These are phyloP conservation scores for Pterostichus niger DNA, from an alignment of 2,888 invertebrate genomes.

Conservation along the genomic window DNA sequence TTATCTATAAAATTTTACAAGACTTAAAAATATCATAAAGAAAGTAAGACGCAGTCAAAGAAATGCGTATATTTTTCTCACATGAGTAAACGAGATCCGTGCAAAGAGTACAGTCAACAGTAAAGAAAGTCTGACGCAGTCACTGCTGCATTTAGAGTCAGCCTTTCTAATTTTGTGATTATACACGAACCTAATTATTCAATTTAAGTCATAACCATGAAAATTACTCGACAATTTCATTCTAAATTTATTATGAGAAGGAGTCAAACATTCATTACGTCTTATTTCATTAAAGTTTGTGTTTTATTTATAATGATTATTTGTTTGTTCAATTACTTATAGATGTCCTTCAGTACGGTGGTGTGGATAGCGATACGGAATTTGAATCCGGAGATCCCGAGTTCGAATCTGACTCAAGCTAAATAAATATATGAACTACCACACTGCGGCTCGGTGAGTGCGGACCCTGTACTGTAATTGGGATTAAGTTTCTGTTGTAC, in stretches of 20 bases:
- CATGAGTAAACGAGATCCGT: conserved; percentile 17
- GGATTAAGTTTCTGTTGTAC: too few species aligned
- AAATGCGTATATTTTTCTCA: conserved; percentile 9
- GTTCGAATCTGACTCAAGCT: too few species aligned
- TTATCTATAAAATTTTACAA: neutral
- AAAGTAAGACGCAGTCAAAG: neutral
- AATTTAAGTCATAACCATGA: conserved; percentile 26
- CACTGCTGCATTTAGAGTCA: neutral
- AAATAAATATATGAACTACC: too few species aligned
- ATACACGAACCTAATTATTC: conserved; percentile 8
- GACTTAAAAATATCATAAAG: neutral
- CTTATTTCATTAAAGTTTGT: too few species aligned
- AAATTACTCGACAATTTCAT: conserved; percentile 11
- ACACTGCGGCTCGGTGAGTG: too few species aligned
- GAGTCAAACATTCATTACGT: too few species aligned
- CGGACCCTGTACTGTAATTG: too few species aligned
- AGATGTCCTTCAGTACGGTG: too few species aligned
- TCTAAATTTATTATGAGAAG: neutral
- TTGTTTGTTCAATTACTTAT: too few species aligned
- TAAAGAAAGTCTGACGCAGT: conserved; percentile 5
- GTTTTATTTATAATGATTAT: too few species aligned
- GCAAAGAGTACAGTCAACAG: neutral
- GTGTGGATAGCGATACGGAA: too few species aligned
- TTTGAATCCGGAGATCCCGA: too few species aligned
- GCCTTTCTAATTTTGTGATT: conserved; percentile 38